Conservation (phyloP, 2,888 invertebrate genomes). For the Scaptomyza parva region DNA sequence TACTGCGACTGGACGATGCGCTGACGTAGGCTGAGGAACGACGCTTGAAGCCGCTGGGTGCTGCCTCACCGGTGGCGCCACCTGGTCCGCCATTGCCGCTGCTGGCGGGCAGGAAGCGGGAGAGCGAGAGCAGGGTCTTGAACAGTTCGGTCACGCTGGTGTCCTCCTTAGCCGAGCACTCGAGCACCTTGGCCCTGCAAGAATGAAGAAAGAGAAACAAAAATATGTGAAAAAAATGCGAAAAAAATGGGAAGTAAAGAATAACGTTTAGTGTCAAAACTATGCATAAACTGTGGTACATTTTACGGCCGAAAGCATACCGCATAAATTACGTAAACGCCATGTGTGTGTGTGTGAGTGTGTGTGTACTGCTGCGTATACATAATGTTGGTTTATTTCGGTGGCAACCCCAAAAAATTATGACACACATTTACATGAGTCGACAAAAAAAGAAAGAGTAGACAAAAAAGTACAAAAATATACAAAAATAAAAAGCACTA, state of each 20-base stretch:
- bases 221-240: not conserved
- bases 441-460: constrained; percentile 28
- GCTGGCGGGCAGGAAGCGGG: constrained; percentile 89
- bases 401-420: constrained; percentile 28
- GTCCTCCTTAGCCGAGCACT: constrained; percentile 92
- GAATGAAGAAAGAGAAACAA: constrained; percentile 22
- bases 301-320: constrained; percentile 12
- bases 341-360: constrained; percentile 13
- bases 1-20: constrained; percentile 86
- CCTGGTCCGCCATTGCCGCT: constrained; percentile 85
- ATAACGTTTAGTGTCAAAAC: constrained; percentile 26
- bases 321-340: constrained; percentile 50
- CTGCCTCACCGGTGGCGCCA: constrained; percentile 85
- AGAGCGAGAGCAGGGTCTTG: constrained; percentile 91
- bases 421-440: constrained; percentile 47
- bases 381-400: constrained; percentile 23
- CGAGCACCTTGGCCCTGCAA: constrained; percentile 90
- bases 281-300: constrained; percentile 36
- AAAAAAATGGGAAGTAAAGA: not conserved
- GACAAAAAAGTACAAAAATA: not conserved
- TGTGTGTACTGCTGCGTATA: constrained; percentile 30
- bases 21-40: constrained; percentile 91
- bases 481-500: constrained; percentile 16
- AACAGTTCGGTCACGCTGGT: constrained; percentile 92
- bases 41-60: constrained; percentile 87